Conservation (phyloP, 2,113 vertebrate genomes). For the Indri indri region DNA sequence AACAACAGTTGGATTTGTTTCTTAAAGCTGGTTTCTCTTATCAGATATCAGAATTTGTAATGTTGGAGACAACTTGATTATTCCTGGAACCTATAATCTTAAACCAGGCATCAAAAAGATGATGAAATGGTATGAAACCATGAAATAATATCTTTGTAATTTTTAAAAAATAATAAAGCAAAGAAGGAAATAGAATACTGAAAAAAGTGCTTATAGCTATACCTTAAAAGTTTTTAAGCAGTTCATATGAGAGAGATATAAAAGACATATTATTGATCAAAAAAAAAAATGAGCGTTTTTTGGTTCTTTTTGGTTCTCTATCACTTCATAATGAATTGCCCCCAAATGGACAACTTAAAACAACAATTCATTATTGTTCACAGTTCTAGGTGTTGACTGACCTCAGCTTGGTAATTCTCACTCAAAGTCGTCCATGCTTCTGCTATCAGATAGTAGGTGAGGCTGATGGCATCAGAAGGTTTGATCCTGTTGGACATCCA, state of each 20-base stretch:
- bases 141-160: neutral
- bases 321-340: neutral
- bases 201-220: neutral
- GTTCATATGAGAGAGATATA: neutral
- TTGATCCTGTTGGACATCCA: neutral
- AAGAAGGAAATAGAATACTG: neutral
- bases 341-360: neutral
- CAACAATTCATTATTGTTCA: neutral
- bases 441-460: neutral
- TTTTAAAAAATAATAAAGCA: neutral
- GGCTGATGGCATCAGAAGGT: neutral
- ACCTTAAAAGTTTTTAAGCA: neutral
- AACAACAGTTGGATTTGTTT: neutral
- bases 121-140: constrained; percentile 49
- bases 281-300: neutral
- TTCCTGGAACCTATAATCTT: neutral
- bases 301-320: neutral
- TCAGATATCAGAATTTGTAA: constrained; percentile 15
- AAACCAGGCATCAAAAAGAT: neutral
- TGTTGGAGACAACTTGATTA: neutral
- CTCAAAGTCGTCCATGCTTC: neutral
- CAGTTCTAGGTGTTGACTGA: neutral
- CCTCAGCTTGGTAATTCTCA: neutral
- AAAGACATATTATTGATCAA: neutral
- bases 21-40: constrained; percentile 45